Conservation (phyloP, 2,797 vertebrate genomes). For the Brachyrhaphis roseni region DNA sequence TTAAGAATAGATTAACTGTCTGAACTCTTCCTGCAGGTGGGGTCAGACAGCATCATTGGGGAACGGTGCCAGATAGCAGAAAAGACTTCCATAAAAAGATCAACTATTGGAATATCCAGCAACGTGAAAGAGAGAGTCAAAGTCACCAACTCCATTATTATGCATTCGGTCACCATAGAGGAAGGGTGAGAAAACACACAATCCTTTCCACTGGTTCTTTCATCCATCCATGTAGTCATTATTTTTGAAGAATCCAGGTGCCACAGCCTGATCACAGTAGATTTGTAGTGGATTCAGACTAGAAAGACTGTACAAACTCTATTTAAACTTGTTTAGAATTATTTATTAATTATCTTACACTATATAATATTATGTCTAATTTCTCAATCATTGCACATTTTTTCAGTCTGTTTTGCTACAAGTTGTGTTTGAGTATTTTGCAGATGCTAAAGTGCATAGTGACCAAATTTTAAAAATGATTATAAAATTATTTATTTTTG, state of each 20-base stretch:
- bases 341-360: not conserved
- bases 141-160: slow-evolving; percentile 94
- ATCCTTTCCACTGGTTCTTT: not conserved
- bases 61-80: slow-evolving; percentile 88
- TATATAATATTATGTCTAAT: not conserved
- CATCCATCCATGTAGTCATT: not conserved
- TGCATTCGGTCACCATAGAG: slow-evolving; percentile 95
- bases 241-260: no score
- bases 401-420: no score
- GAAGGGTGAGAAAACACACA: slow-evolving; percentile 87
- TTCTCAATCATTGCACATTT: slow-evolving; percentile 5
- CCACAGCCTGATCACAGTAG: not conserved
- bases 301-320: not conserved
- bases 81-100: slow-evolving; percentile 93
- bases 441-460: slow-evolving; percentile 18
- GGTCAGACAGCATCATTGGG: slow-evolving; percentile 92
- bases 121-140: slow-evolving; percentile 90
- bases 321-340: not conserved
- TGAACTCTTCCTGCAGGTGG: slow-evolving; percentile 80
- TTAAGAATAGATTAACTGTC: slow-evolving; percentile 1
- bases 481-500: no score
- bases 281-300: not conserved
- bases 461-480: no score
- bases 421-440: not conserved
- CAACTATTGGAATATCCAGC: slow-evolving; percentile 88